Evolutionary conservation across 2,797 vertebrate species (phyloP).

Genomic region (Rhinella marina): DNA sequence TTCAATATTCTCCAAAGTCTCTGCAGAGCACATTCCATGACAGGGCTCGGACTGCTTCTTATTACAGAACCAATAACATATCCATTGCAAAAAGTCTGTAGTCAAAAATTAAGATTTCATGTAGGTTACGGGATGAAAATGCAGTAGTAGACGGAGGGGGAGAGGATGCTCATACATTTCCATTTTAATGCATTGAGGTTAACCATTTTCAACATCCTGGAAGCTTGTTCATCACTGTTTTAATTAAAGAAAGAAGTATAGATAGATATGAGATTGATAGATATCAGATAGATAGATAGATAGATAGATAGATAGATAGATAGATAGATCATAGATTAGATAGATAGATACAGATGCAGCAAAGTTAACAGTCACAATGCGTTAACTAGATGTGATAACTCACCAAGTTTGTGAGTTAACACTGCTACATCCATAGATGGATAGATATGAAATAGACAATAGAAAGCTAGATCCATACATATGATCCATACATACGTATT

Average conservation of each 20-base stretch:
- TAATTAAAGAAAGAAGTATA: background rate
- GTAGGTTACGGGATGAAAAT: conserved; percentile 61
- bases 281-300: background rate
- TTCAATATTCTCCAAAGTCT: conserved; percentile 72
- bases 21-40: conserved; percentile 67
- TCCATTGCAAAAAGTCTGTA: conserved; percentile 64
- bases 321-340: background rate
- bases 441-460: no score
- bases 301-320: background rate
- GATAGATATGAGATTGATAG: background rate
- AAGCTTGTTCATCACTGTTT: background rate
- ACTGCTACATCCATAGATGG: no score
- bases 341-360: background rate
- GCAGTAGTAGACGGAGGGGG: conserved; percentile 24
- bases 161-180: conserved; percentile 45
- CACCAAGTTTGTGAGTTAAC: no score
- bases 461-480: no score
- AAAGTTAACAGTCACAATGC: no score
- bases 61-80: conserved; percentile 69
- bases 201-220: conserved; percentile 13
- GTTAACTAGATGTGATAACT: no score
- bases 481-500: no score
- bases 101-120: conserved; percentile 72
- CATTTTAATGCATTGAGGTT: conserved; percentile 38
- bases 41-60: conserved; percentile 65